phyloP scores from a whole-genome alignment of 1,140 invertebrate species.

The Drosophila teissieri region DNA sequence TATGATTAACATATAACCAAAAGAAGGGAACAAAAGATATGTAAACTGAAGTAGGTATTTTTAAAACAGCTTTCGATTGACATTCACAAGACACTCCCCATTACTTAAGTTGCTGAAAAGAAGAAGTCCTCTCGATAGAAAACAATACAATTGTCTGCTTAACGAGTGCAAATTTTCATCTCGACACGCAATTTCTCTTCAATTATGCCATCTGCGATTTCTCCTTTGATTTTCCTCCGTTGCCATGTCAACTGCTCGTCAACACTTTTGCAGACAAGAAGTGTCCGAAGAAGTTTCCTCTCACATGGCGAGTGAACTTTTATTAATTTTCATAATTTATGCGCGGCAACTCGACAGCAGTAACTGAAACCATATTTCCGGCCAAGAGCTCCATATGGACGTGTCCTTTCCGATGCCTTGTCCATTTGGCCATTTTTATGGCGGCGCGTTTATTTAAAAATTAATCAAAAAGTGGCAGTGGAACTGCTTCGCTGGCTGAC shows the following conservation, averaged over 20 bases:
- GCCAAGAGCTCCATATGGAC: constrained; percentile 12
- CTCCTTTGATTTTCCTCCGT: constrained; percentile 30
- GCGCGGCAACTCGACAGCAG: constrained; percentile 40
- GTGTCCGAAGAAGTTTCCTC: constrained; percentile 33
- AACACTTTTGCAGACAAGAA: constrained; percentile 51
- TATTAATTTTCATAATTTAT: constrained; percentile 84
- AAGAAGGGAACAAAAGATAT: background rate
- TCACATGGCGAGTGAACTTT: constrained; percentile 62
- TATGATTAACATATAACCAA: background rate
- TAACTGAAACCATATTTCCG: constrained; percentile 43
- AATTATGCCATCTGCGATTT: constrained; percentile 70
- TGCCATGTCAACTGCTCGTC: constrained; percentile 70
- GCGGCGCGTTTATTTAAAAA: constrained; percentile 77
- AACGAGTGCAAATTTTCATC: constrained; percentile 32
- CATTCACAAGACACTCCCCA: no score
- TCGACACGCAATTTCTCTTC: constrained; percentile 60
- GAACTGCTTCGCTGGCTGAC: constrained; percentile 9
- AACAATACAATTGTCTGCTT: constrained; percentile 6
- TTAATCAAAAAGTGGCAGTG: constrained; percentile 80
- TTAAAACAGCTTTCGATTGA: no score
- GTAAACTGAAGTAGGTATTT: no score
- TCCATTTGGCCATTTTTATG: constrained; percentile 70
- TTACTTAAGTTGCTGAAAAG: background rate
- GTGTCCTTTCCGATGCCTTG: constrained; percentile 37
- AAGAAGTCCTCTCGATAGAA: background rate